A percentile compares a stretch with the other conserved stretches of the same genome.
Evolutionary conservation across 2,888 invertebrate species (phyloP).

Genomic region (Litoditis marina): DNA sequence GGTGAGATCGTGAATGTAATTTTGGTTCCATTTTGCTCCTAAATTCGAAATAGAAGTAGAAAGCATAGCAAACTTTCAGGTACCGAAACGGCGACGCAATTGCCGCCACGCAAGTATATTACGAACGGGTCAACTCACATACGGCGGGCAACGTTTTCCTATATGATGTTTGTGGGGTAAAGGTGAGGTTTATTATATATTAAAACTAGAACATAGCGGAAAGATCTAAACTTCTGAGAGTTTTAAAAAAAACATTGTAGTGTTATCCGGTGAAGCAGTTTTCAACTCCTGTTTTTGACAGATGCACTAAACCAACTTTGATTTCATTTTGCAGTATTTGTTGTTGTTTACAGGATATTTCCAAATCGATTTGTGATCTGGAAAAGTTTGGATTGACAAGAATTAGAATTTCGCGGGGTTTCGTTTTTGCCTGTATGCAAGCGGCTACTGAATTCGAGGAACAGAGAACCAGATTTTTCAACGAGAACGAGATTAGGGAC

Average conservation of each 20-base stretch:
- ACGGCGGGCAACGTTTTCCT: constrained; percentile 77
- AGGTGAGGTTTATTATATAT: too few species aligned
- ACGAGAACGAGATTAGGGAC: constrained; percentile 77
- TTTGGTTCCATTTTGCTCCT: background rate
- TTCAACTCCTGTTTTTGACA: too few species aligned
- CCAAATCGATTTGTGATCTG: constrained; percentile 24
- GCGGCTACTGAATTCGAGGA: constrained; percentile 75
- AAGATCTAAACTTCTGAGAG: too few species aligned
- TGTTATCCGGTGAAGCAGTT: too few species aligned
- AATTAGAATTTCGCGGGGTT: constrained; percentile 63
- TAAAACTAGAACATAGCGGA: too few species aligned
- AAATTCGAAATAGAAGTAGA: too few species aligned
- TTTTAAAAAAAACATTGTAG: too few species aligned
- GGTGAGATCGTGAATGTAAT: background rate
- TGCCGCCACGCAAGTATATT: constrained; percentile 78
- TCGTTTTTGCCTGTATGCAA: constrained; percentile 77
- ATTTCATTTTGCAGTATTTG: too few species aligned
- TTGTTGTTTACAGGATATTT: constrained; percentile 29
- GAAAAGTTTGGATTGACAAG: constrained; percentile 34
- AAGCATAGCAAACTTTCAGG: constrained; percentile 60
- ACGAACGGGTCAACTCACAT: constrained; percentile 78
- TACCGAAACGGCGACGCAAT: constrained; percentile 80
- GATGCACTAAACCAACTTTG: too few species aligned
- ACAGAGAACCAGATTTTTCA: constrained; percentile 76
- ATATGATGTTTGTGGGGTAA: constrained; percentile 73